These are phyloP conservation scores for Charadrius vociferus DNA, from an alignment of 2,113 vertebrate genomes.

Conservation along the genomic window DNA sequence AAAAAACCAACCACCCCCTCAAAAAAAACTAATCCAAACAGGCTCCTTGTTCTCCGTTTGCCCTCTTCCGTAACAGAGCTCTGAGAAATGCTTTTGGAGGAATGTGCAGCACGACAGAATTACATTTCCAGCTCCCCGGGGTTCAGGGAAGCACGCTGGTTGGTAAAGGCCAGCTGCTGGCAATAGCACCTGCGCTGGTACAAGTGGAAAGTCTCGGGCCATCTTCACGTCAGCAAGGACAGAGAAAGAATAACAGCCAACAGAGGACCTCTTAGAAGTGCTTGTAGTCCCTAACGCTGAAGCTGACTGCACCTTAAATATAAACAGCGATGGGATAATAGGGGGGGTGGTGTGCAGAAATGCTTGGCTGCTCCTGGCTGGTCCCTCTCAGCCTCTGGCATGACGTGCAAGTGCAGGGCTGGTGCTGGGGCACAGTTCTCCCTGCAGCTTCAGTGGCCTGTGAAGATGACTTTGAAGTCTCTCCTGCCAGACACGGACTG, in stretches of 20 bases:
- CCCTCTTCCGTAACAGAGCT: neutral
- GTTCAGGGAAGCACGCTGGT: neutral
- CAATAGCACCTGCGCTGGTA: neutral
- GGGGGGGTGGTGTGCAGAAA: neutral
- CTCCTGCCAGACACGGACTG: no score
- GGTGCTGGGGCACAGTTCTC: neutral
- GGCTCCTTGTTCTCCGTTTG: neutral
- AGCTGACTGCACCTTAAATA: neutral
- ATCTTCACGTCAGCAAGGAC: neutral
- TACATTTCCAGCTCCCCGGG: neutral
- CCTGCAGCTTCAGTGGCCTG: neutral
- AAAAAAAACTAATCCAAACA: neutral
- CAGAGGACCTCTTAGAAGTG: neutral
- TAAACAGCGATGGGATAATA: accelerated
- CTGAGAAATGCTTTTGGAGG: neutral
- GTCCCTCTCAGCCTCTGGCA: no score
- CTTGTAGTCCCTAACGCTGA: neutral
- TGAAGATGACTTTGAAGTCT: neutral
- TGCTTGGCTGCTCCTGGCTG: neutral
- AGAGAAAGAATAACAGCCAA: neutral
- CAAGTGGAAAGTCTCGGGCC: neutral
- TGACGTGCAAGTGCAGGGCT: neutral
- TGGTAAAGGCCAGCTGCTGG: neutral
- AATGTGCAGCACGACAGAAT: neutral
- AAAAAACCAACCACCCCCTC: neutral